Conservation (phyloP, 2,797 vertebrate genomes). For the Amblyopsis hoosieri region DNA sequence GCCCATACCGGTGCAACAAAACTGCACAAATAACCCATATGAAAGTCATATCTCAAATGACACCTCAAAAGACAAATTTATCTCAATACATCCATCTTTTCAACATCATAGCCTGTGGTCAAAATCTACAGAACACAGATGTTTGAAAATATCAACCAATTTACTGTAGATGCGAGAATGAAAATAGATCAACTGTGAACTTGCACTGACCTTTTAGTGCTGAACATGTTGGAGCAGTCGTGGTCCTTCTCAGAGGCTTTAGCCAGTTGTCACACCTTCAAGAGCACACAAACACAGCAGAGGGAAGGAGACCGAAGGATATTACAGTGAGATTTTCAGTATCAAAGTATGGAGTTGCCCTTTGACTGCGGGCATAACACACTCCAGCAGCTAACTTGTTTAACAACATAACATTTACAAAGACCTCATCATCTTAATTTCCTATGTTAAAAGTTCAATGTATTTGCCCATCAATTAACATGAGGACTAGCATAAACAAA, state of each 20-base stretch:
- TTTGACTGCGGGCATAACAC: conserved; percentile 30
- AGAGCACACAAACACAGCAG: conserved; percentile 6
- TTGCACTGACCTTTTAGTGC: conserved; percentile 81
- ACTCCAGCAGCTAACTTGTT: too few relatives aligned
- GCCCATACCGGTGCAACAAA: too few relatives aligned
- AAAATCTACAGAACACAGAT: conserved; percentile 10
- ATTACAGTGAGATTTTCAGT: conserved; percentile 52
- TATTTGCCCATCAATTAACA: too few relatives aligned
- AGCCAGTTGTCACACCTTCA: conserved; percentile 30
- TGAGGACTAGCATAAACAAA: conserved; percentile 13
- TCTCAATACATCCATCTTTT: neutral
- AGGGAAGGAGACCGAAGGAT: conserved; percentile 33
- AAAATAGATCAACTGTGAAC: conserved; percentile 64
- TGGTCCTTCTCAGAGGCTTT: conserved; percentile 54
- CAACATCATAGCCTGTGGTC: neutral
- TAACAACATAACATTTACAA: too few relatives aligned
- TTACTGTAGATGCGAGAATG: conserved; percentile 37
- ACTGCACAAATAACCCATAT: neutral
- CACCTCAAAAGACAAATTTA: neutral
- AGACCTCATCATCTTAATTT: too few relatives aligned
- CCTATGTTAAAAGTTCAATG: too few relatives aligned
- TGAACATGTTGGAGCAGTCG: conserved; percentile 79
- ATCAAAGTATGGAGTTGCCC: conserved; percentile 33
- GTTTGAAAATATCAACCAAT: conserved; percentile 50
- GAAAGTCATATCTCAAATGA: neutral